Base-by-base conservation (phyloP, 1,140 invertebrate species). In the Hestina assimilis region DNA sequence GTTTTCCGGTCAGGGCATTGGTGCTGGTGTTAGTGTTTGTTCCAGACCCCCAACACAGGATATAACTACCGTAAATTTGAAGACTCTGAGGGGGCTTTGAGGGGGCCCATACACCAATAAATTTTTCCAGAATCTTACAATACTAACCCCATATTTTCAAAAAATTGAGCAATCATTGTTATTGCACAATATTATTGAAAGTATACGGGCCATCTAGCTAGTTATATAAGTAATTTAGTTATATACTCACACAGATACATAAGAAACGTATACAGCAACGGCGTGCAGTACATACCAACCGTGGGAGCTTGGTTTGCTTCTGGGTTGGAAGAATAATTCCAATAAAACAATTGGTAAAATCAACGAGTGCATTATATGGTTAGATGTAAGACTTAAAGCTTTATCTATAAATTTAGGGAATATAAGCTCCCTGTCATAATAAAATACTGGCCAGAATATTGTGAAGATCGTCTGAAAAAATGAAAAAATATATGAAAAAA, bases 391-490 rank as follows among this genome's bases (percentile, higher is more conserved):
- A 4, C 63, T 59, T 0, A 85, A 33, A 3, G 63, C 73, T 35
- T 70, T 75, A 40, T 84, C 81, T 4, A 83, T 66, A 24, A 64
- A 76, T 0, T 52, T 50, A 0, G 79, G 81, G 67, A 78, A 85
- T 15, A 81, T 26, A 6, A 81, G 48, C 14, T 66, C 70, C 50
- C 79, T 69, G 21, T 84, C 58, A 20, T 73, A 72, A 5, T 72
- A 31, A 38, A 68, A 84, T 15, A 84, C 8, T 0, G 79, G 64
- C 81, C 79, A 84, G 66, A 84, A 84, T 46, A 76, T 4, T 5
- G 38, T n/a, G 21, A 59, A 59, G 6, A 82, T 61, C 0, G 59
- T 4, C 81, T 84, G 74, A 14, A 82, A 81, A 24, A 46, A 60
- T 68, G 38, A 51, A 46, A 54, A 31, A 53, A 23, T 15, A 7